phyloP scores from a whole-genome alignment of 2,797 vertebrate species.

The Acipenser transmontanus region DNA sequence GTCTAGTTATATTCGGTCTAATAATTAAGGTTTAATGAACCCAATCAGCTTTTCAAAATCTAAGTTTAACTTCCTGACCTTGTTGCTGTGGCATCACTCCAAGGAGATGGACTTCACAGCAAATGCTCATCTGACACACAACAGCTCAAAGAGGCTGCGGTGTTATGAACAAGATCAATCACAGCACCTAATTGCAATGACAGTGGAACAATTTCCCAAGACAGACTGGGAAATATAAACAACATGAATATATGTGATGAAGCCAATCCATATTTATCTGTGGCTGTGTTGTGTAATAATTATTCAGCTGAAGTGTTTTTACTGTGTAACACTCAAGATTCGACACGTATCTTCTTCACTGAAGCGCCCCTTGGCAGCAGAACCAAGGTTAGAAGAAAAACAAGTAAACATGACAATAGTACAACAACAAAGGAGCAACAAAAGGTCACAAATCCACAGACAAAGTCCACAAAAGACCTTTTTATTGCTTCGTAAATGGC shows the following conservation, averaged over 20 bases:
- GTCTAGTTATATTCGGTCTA: neutral
- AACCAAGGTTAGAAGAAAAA: too few species aligned
- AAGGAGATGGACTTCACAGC: conserved; percentile 21
- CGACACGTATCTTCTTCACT: too few species aligned
- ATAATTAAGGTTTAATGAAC: conserved; percentile 32
- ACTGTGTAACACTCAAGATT: conserved; percentile 35
- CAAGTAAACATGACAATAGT: too few species aligned
- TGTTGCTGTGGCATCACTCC: conserved; percentile 37
- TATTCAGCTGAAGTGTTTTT: conserved; percentile 35
- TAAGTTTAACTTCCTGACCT: conserved; percentile 22
- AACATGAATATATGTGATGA: too few species aligned
- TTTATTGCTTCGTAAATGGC: too few species aligned
- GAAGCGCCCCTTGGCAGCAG: too few species aligned
- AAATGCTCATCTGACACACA: conserved; percentile 13
- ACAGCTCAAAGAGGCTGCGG: conserved; percentile 12
- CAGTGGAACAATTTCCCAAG: conserved; percentile 35
- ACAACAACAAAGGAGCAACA: too few species aligned
- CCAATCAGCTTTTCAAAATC: conserved; percentile 23
- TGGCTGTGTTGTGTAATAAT: conserved; percentile 51
- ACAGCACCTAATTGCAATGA: conserved; percentile 36
- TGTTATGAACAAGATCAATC: conserved; percentile 39
- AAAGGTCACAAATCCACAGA: too few species aligned
- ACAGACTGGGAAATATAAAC: conserved; percentile 9
- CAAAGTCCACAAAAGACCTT: too few species aligned
- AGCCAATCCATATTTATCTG: conserved; percentile 38